A percentile compares a stretch with the other conserved stretches of the same genome.
Conservation (phyloP, 2,113 vertebrate genomes). For the Apeltes quadracus region DNA sequence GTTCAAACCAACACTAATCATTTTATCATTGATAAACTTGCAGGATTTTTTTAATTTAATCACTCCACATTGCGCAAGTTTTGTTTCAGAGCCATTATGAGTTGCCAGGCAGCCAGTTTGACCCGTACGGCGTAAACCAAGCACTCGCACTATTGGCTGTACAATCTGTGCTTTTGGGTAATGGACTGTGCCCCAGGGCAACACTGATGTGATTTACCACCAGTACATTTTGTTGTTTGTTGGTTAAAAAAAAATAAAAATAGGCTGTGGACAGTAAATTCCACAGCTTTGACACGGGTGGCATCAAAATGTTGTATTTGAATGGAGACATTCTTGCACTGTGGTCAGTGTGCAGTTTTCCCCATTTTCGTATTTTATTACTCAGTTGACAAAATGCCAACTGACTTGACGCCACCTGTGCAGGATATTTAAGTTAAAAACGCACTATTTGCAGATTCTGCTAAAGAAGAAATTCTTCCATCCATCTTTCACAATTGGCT, state of each 20-base stretch:
- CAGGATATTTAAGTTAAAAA: not conserved
- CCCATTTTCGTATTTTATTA: not conserved
- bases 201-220: slow-evolving; percentile 5
- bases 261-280: too few species aligned
- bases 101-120: slow-evolving; percentile 40
- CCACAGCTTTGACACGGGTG: too few species aligned
- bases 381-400: not conserved
- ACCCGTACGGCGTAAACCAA: slow-evolving; percentile 53
- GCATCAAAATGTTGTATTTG: not conserved
- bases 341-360: not conserved
- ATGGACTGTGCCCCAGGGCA: slow-evolving; percentile 12
- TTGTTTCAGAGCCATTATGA: slow-evolving; percentile 37
- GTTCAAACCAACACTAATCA: slow-evolving; percentile 5
- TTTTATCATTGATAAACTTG: slow-evolving; percentile 1
- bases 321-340: not conserved
- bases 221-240: not conserved
- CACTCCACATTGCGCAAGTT: slow-evolving; percentile 36
- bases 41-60: slow-evolving; percentile 20
- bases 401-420: not conserved
- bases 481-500: not conserved
- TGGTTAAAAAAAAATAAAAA: not conserved
- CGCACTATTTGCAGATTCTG: not conserved
- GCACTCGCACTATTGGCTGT: slow-evolving; percentile 35
- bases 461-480: not conserved
- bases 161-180: slow-evolving; percentile 57